Base-by-base conservation (phyloP, 1,140 invertebrate genomes). In the Magallana ariakensis region DNA sequence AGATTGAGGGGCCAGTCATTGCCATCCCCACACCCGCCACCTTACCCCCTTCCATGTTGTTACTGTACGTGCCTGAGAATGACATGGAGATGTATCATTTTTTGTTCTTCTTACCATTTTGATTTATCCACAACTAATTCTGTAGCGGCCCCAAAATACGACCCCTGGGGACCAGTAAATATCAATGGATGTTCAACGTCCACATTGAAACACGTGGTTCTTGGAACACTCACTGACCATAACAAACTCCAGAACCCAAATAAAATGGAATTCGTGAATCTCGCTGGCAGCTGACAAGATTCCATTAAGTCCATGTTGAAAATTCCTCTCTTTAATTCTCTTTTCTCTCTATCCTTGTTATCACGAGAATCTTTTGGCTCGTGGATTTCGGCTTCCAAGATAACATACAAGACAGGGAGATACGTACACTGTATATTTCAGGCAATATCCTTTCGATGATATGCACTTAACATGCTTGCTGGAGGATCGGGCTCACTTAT, bases 31-130 rank as follows among this genome's bases (percentile, higher is more conserved):
- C n/a, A n/a, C n/a, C n/a, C n/a, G n/a, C n/a, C n/a, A n/a, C n/a
- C n/a, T n/a, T n/a, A 2, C 33, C 33, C 33, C 33, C 33, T 46
- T 46, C 33, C 33, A 46, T 46, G 33, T 46, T 46, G 33, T 46
- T 46, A n/a, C n/a, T n/a, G n/a, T n/a, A 46, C 33, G 33, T 62
- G 58, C 2, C 15, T 0, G 15, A 62, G 0, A 62, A 62, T n/a
- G 7, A 62, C 58, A 16, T 7, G 16, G 1, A 1, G 5, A 46
- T 46, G 33, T 16, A n/a, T 15, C 7, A n/a, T 62, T 3, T n/a
- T 62, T 2, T 19, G 11, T n/a, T 16, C 9, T 33, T 75, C 66
- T 75, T 75, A 75, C 66, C 66, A 75, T 75, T 75, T 75, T 75
- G 22, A 13, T 11, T 19, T 26, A 46, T 75, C 66, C 10, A 33